phyloP scores from a whole-genome alignment of 2,888 invertebrate species.

The Acanthoscelides obtectus region DNA sequence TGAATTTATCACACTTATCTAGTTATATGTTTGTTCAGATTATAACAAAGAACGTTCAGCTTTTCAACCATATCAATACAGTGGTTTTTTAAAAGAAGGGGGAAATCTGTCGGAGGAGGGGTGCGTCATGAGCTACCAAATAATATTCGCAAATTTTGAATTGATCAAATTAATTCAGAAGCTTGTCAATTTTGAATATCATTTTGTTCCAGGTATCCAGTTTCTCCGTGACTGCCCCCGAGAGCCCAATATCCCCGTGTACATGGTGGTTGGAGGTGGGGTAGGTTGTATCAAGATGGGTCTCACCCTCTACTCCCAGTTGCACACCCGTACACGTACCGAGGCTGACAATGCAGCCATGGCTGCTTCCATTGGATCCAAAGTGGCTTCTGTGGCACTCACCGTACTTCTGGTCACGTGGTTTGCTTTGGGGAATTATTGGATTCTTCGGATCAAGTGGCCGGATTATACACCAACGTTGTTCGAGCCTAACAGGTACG shows the following conservation, averaged over 20 bases:
- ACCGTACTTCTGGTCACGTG: slow-evolving; percentile 66
- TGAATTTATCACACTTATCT: too few species aligned
- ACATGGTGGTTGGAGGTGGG: slow-evolving; percentile 79
- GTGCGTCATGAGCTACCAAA: too few species aligned
- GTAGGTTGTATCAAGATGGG: slow-evolving; percentile 67
- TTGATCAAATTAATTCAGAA: background rate
- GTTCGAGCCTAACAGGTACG: slow-evolving; percentile 64
- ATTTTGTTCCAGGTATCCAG: slow-evolving; percentile 63
- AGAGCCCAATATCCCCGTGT: slow-evolving; percentile 72
- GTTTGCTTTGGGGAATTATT: slow-evolving; percentile 76
- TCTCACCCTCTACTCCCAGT: slow-evolving; percentile 63
- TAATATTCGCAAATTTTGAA: background rate
- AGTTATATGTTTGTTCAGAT: too few species aligned
- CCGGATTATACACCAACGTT: slow-evolving; percentile 68
- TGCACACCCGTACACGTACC: slow-evolving; percentile 52
- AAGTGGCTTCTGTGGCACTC: slow-evolving; percentile 61
- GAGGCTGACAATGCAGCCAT: slow-evolving; percentile 40
- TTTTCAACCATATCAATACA: too few species aligned
- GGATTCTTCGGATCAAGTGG: slow-evolving; percentile 73
- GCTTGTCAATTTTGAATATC: background rate
- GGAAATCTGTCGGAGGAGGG: too few species aligned
- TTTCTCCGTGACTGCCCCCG: slow-evolving; percentile 75
- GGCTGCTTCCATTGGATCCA: slow-evolving; percentile 54
- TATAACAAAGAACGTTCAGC: too few species aligned
- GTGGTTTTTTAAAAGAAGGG: too few species aligned